phyloP scores from a whole-genome alignment of 1,140 invertebrate species.

The Leptestheria dahalacensis region DNA sequence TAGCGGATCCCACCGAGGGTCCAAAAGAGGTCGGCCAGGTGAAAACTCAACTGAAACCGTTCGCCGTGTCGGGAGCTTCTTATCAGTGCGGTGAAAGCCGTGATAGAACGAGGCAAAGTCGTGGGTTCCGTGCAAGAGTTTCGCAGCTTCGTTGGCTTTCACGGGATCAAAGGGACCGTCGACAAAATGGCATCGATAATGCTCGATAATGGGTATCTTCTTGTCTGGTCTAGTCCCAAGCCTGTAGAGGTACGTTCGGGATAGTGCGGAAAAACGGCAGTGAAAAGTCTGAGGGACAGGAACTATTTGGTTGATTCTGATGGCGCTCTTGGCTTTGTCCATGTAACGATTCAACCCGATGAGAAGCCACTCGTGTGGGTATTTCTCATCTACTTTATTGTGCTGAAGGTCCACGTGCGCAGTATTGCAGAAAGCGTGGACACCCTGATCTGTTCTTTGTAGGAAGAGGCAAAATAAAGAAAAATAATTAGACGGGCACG shows the following conservation, averaged over 20 bases:
- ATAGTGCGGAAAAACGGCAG: constrained; percentile 3
- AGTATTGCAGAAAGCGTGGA: constrained; percentile 12
- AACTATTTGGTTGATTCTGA: not conserved
- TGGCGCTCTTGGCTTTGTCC: not conserved
- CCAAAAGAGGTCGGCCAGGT: constrained; percentile 24
- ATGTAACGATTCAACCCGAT: not conserved
- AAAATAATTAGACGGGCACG: not conserved
- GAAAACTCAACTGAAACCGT: constrained; percentile 16
- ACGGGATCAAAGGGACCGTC: constrained; percentile 42
- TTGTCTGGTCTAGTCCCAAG: not conserved
- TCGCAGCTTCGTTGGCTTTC: constrained; percentile 34
- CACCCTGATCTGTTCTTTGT: constrained; percentile 12
- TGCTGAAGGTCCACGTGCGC: constrained; percentile 9
- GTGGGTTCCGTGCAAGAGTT: constrained; percentile 42
- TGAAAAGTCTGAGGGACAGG: constrained; percentile 7
- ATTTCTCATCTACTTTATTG: not conserved
- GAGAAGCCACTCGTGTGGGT: not conserved
- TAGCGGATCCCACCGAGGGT: constrained; percentile 28
- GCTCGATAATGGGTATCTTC: constrained; percentile 36
- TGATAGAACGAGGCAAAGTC: constrained; percentile 50
- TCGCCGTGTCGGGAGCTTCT: constrained; percentile 8
- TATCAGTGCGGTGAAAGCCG: constrained; percentile 23
- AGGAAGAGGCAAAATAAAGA: not conserved
- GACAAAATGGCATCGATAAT: constrained; percentile 32
- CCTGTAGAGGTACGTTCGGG: constrained; percentile 7